Evolutionary conservation across 2,113 vertebrate genomes (phyloP).

Genomic region (Dicentrarchus labrax): DNA sequence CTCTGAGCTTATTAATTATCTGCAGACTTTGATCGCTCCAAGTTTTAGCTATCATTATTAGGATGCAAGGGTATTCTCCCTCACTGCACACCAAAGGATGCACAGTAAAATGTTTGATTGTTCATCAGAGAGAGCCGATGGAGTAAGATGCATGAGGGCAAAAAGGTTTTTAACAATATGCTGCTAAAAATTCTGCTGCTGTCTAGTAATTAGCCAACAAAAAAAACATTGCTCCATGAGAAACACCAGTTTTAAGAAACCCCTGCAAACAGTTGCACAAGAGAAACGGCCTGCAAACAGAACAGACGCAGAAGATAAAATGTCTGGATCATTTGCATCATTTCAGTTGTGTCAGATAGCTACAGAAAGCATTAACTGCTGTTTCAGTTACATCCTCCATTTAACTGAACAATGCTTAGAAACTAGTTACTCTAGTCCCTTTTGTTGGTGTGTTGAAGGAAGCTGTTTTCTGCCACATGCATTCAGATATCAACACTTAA

Average conservation of each 20-base stretch:
- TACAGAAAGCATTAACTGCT: neutral
- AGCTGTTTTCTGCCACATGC: neutral
- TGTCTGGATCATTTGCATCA: neutral
- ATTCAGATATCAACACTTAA: neutral
- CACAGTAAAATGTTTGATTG: neutral
- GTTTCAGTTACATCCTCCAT: neutral
- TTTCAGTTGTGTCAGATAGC: neutral
- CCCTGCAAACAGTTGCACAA: constrained; percentile 36
- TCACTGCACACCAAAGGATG: neutral
- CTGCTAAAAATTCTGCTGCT: neutral
- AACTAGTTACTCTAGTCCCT: neutral
- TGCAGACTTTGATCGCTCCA: neutral
- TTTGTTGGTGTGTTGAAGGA: neutral
- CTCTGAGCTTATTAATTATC: neutral
- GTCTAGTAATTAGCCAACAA: constrained; percentile 2
- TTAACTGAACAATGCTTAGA: neutral
- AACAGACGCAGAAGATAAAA: neutral
- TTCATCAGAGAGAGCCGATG: neutral
- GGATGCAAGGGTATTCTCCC: neutral
- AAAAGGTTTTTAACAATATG: neutral
- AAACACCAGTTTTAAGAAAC: constrained; percentile 44
- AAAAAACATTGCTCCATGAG: constrained; percentile 12
- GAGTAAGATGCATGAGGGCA: neutral
- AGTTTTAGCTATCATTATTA: neutral
- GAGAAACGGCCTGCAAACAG: neutral